Evolutionary conservation across 2,888 invertebrate species (phyloP).

Genomic region (Chouioia cunea): DNA sequence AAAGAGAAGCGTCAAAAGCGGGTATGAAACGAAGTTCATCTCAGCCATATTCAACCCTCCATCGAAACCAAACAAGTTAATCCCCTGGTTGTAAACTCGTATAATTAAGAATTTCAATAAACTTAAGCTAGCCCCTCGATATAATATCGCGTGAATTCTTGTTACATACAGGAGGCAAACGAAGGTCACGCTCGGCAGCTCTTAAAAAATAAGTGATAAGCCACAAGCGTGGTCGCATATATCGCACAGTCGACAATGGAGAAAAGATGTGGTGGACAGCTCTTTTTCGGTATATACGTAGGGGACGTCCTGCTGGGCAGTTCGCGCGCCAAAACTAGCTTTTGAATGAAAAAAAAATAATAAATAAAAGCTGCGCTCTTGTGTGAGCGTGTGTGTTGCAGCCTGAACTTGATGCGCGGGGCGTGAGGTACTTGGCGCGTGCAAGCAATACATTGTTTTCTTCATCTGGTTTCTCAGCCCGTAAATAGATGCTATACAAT

Average conservation of each 20-base stretch:
- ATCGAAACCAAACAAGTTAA: too few relatives aligned
- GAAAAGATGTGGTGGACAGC: slow-evolving; percentile 37
- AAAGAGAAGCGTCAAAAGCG: too few relatives aligned
- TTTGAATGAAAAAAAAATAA: slow-evolving; percentile 40
- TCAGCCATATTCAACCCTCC: too few relatives aligned
- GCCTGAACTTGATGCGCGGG: slow-evolving; percentile 45
- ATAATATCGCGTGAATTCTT: background rate
- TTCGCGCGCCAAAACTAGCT: slow-evolving; percentile 51
- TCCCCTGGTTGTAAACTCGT: too few relatives aligned
- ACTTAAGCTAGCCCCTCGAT: background rate
- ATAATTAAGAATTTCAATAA: too few relatives aligned
- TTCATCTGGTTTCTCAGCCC: too few relatives aligned
- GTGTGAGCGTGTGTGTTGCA: slow-evolving; percentile 12
- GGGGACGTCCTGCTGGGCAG: slow-evolving; percentile 56
- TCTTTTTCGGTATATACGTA: slow-evolving; percentile 32
- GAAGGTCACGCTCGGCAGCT: background rate
- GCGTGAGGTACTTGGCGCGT: slow-evolving; percentile 10
- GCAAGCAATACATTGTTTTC: too few relatives aligned
- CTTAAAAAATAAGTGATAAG: slow-evolving; percentile 7
- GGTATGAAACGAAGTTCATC: too few relatives aligned
- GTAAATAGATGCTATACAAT: too few relatives aligned
- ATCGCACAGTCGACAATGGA: too few relatives aligned
- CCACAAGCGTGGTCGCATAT: background rate
- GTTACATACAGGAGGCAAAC: background rate
- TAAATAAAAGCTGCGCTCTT: slow-evolving; percentile 33